A percentile compares a stretch with the other conserved stretches of the same genome.
These are phyloP conservation scores for Pimpla rufipes DNA, from an alignment of 2,888 invertebrate species.

Conservation along the genomic window DNA sequence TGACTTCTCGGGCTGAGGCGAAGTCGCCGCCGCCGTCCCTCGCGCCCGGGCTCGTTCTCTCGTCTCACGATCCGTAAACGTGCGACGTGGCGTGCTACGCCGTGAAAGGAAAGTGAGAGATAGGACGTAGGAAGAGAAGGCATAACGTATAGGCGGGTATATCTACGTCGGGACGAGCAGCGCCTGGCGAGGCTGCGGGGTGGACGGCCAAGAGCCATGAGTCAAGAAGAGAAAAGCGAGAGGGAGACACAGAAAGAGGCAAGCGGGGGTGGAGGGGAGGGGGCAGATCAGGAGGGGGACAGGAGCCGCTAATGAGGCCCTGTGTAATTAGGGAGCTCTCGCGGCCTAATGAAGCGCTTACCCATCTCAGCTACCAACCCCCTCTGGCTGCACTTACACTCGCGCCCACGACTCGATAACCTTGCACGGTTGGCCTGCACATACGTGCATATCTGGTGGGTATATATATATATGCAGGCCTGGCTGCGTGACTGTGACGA, in stretches of 20 bases:
- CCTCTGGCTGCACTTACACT: slow-evolving; percentile 69
- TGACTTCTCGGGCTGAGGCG: slow-evolving; percentile 28
- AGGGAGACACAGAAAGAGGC: slow-evolving; percentile 47
- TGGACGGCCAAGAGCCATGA: slow-evolving; percentile 58
- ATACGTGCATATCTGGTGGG: slow-evolving; percentile 22
- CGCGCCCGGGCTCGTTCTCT: slow-evolving; percentile 50
- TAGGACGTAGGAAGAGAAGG: slow-evolving; percentile 62
- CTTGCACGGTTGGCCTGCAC: slow-evolving; percentile 66
- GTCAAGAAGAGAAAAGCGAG: slow-evolving; percentile 53
- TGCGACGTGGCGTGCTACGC: slow-evolving; percentile 61
- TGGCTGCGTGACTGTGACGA: slow-evolving; percentile 34
- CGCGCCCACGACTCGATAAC: slow-evolving; percentile 72
- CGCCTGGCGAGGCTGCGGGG: slow-evolving; percentile 75
- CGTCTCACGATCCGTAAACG: slow-evolving; percentile 64
- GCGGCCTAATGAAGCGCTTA: slow-evolving; percentile 86
- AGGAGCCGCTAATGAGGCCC: slow-evolving; percentile 85
- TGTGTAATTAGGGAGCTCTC: slow-evolving; percentile 85
- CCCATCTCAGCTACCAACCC: slow-evolving; percentile 82
- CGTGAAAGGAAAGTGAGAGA: slow-evolving; percentile 69
- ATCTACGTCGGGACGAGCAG: slow-evolving; percentile 73
- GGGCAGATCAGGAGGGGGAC: slow-evolving; percentile 71
- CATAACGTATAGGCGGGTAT: slow-evolving; percentile 22
- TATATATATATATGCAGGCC: too few species aligned
- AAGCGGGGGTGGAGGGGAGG: slow-evolving; percentile 57
- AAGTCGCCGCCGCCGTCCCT: slow-evolving; percentile 72